phyloP scores from a whole-genome alignment of 2,797 vertebrate genomes.

The Buceros bicornis region DNA sequence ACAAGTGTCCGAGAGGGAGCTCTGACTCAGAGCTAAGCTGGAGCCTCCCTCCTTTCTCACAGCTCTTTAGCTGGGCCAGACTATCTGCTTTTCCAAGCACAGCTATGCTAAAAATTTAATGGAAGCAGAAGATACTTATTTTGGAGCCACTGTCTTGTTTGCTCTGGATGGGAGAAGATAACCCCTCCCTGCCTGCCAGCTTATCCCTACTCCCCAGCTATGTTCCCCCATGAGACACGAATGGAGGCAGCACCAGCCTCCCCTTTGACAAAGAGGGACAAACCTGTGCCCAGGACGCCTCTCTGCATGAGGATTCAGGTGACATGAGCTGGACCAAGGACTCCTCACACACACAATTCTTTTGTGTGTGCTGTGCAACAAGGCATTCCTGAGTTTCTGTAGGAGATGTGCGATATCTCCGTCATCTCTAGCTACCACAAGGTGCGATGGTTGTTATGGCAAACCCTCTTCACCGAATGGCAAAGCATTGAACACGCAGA shows the following conservation, averaged over 20 bases:
- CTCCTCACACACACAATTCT: background rate
- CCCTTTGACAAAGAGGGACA: background rate
- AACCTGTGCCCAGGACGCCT: background rate
- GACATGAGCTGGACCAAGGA: background rate
- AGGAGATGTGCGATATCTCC: background rate
- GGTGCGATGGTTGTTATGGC: slow-evolving; percentile 14
- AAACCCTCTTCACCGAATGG: slow-evolving; percentile 2
- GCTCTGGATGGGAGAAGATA: background rate
- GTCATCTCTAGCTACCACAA: background rate
- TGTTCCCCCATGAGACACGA: background rate
- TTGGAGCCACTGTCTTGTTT: background rate
- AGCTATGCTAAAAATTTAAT: background rate
- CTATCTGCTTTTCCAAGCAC: background rate
- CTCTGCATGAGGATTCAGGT: background rate
- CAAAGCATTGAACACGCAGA: background rate
- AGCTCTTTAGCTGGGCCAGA: background rate
- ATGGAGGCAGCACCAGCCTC: too few species aligned
- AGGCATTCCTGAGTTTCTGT: background rate
- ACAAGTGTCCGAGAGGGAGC: background rate
- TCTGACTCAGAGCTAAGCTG: background rate
- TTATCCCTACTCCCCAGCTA: background rate
- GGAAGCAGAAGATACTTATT: background rate
- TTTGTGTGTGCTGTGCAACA: background rate
- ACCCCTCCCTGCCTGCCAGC: background rate
- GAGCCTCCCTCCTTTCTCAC: background rate